A percentile compares a stretch with the other conserved stretches of the same genome.
Conservation (phyloP, 2,888 invertebrate species). For the Archips xylosteana region DNA sequence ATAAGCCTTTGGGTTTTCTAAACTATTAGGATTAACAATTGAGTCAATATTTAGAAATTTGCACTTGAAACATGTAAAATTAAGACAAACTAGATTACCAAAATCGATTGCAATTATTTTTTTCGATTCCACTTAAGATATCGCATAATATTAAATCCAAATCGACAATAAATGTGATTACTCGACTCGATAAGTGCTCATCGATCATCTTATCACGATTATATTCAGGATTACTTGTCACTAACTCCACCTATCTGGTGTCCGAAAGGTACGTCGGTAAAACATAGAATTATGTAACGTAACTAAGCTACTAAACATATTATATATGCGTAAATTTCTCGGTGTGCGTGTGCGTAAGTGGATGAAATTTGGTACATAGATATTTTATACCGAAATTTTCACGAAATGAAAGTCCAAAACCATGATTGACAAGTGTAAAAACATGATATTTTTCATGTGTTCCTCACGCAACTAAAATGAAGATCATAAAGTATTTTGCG, state of each 20-base stretch:
- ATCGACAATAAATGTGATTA: slow-evolving; percentile 6
- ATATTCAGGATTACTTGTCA: slow-evolving; percentile 32
- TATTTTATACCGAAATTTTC: too few species aligned
- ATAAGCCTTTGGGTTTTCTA: not conserved
- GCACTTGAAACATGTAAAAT: not conserved
- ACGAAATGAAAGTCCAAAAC: too few species aligned
- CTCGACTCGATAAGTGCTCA: slow-evolving; percentile 21
- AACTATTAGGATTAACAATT: not conserved
- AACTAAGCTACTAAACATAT: too few species aligned
- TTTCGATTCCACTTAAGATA: not conserved
- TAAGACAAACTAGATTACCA: not conserved
- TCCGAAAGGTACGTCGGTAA: not conserved
- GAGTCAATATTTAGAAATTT: not conserved
- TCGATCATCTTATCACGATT: slow-evolving; percentile 32
- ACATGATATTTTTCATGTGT: too few species aligned
- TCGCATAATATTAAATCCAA: slow-evolving; percentile 7
- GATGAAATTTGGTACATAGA: too few species aligned
- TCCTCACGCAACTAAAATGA: too few species aligned
- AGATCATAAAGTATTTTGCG: too few species aligned
- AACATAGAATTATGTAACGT: too few species aligned
- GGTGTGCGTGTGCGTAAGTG: too few species aligned
- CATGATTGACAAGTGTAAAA: too few species aligned
- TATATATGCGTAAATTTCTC: too few species aligned
- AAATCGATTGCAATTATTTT: not conserved
- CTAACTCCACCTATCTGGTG: slow-evolving; percentile 18